These are phyloP conservation scores for Lethrus apterus DNA, from an alignment of 1,140 invertebrate genomes.

Conservation along the genomic window DNA sequence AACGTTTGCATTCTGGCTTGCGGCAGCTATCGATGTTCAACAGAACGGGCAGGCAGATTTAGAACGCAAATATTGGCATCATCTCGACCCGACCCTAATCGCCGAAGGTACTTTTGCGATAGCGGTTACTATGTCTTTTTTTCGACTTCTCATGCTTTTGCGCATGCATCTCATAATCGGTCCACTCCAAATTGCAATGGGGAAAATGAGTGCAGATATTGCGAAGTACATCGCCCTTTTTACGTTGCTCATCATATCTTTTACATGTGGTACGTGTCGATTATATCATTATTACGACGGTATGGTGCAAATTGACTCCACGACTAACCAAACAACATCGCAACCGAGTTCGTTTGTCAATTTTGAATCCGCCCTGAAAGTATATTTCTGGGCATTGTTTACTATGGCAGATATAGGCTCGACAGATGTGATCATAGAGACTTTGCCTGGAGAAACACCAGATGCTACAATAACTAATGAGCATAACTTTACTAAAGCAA, in stretches of 20 bases:
- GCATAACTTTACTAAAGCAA: slow-evolving; percentile 52
- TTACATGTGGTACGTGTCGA: slow-evolving; percentile 43
- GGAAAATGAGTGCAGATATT: slow-evolving; percentile 53
- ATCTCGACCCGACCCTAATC: slow-evolving; percentile 62
- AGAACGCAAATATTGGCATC: slow-evolving; percentile 61
- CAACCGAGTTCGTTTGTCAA: slow-evolving; percentile 48
- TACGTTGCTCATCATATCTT: slow-evolving; percentile 47
- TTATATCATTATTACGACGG: slow-evolving; percentile 55
- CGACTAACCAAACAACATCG: slow-evolving; percentile 39
- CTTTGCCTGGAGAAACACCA: slow-evolving; percentile 44
- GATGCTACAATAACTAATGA: slow-evolving; percentile 44
- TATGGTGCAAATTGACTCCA: slow-evolving; percentile 48
- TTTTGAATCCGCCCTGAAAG: slow-evolving; percentile 54
- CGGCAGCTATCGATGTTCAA: slow-evolving; percentile 43
- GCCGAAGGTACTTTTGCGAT: slow-evolving; percentile 65
- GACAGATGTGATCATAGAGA: slow-evolving; percentile 55
- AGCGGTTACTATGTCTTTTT: slow-evolving; percentile 63
- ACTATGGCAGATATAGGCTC: slow-evolving; percentile 60
- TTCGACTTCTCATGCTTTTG: slow-evolving; percentile 49
- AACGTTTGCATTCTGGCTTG: slow-evolving; percentile 47
- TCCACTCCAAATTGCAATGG: slow-evolving; percentile 54
- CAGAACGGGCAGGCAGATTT: slow-evolving; percentile 42
- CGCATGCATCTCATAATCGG: slow-evolving; percentile 52
- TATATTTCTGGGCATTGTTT: slow-evolving; percentile 70
- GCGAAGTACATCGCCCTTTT: slow-evolving; percentile 50